Conservation (phyloP, 2,113 vertebrate genomes). For the Calyptommatus sinebrachiatus region DNA sequence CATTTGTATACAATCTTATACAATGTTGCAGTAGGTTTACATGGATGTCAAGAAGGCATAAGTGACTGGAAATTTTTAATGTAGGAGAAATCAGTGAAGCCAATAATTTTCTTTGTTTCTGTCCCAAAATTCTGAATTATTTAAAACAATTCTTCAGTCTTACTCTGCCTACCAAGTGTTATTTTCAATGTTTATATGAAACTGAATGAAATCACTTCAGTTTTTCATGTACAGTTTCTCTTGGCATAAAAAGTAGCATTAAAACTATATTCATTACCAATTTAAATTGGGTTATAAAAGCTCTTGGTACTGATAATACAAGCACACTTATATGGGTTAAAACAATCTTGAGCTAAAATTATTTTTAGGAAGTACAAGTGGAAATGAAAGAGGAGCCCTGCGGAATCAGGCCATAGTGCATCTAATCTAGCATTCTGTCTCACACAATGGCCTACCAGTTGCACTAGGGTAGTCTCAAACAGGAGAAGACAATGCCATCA, state of each 20-base stretch:
- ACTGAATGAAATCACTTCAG: no score
- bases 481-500: no score
- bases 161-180: not conserved
- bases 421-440: no score
- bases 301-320: not conserved
- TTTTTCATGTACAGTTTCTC: not conserved
- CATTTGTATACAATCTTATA: not conserved
- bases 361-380: not conserved
- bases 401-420: no score
- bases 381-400: not conserved
- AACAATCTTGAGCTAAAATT: not conserved
- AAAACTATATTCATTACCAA: not conserved
- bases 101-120: not conserved
- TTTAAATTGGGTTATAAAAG: not conserved
- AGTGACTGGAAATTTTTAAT: not conserved
- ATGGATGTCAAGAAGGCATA: not conserved
- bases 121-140: not conserved
- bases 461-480: no score
- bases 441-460: no score
- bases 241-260: not conserved
- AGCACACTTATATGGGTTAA: not conserved
- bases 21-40: not conserved
- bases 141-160: not conserved
- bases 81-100: not conserved
- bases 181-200: conserved; percentile 1